Evolutionary conservation across 2,888 invertebrate genomes (phyloP).

Genomic region (Thecocarcelia acutangulata): DNA sequence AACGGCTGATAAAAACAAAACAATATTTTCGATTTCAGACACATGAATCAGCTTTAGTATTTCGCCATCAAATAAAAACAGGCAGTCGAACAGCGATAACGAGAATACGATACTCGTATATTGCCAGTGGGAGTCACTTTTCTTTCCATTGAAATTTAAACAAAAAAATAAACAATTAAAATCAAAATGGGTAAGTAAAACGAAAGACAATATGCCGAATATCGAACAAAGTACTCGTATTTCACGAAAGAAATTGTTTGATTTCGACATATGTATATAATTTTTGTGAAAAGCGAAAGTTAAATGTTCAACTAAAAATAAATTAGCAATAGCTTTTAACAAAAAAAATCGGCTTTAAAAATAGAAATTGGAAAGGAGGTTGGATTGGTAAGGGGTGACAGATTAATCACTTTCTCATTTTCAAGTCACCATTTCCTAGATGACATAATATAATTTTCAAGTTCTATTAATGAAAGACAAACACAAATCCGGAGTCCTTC

Average conservation of each 20-base stretch:
- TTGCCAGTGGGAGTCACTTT: not conserved
- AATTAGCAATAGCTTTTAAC: too few relatives aligned
- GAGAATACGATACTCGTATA: conserved; percentile 15
- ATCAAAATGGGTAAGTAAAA: conserved; percentile 44
- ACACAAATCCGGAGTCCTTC: too few relatives aligned
- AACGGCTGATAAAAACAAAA: conserved; percentile 31
- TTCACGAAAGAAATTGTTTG: too few relatives aligned
- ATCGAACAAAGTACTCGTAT: too few relatives aligned
- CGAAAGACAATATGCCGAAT: too few relatives aligned
- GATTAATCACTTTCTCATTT: not conserved
- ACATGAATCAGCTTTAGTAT: conserved; percentile 56
- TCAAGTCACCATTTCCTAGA: not conserved
- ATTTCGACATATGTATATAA: too few relatives aligned
- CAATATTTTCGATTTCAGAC: conserved; percentile 21
- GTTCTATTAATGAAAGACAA: too few relatives aligned
- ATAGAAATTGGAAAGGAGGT: too few relatives aligned
- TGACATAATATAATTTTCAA: not conserved
- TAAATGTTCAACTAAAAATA: too few relatives aligned
- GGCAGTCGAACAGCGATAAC: conserved; percentile 27
- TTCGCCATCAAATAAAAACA: conserved; percentile 40
- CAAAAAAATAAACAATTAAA: conserved; percentile 9
- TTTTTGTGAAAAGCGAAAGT: too few relatives aligned
- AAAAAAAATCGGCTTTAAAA: too few relatives aligned
- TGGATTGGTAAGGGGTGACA: too few relatives aligned
- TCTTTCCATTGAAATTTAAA: conserved; percentile 17